Evolutionary conservation across 2,797 vertebrate genomes (phyloP).

Genomic region (Gallinago stenura): DNA sequence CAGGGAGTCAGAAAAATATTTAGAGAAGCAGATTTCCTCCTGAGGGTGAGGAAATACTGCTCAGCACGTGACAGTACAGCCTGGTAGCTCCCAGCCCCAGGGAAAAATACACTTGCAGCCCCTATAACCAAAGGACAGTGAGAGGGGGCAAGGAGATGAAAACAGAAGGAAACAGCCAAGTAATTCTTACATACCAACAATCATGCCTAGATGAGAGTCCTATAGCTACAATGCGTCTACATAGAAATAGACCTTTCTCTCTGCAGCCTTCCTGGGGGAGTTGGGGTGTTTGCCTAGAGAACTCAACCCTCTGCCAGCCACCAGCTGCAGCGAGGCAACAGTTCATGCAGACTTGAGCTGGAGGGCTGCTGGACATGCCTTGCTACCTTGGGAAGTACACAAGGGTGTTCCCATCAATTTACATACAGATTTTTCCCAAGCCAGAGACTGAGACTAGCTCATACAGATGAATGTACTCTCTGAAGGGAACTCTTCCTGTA

Average conservation of each 20-base stretch:
- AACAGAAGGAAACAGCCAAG: not conserved
- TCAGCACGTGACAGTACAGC: slow-evolving; percentile 36
- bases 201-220: not conserved
- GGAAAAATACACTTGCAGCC: not conserved
- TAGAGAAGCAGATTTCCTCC: slow-evolving; percentile 43
- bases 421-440: not conserved
- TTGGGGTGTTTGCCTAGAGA: not conserved
- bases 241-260: not conserved
- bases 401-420: not conserved
- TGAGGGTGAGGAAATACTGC: slow-evolving; percentile 44
- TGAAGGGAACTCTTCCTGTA: not conserved
- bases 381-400: not conserved
- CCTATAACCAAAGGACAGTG: not conserved
- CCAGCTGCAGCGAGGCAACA: not conserved
- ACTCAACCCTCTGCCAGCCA: not conserved
- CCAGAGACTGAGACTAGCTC: not conserved
- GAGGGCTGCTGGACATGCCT: not conserved
- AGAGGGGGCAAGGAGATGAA: not conserved
- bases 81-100: slow-evolving; percentile 4
- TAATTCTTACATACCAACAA: not conserved
- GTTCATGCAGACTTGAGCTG: not conserved
- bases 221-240: not conserved
- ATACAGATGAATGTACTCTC: accelerated
- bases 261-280: not conserved
- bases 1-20: slow-evolving; percentile 50